Evolutionary conservation across 2,888 invertebrate species (phyloP).

Genomic region (Tetranychus truncatus): DNA sequence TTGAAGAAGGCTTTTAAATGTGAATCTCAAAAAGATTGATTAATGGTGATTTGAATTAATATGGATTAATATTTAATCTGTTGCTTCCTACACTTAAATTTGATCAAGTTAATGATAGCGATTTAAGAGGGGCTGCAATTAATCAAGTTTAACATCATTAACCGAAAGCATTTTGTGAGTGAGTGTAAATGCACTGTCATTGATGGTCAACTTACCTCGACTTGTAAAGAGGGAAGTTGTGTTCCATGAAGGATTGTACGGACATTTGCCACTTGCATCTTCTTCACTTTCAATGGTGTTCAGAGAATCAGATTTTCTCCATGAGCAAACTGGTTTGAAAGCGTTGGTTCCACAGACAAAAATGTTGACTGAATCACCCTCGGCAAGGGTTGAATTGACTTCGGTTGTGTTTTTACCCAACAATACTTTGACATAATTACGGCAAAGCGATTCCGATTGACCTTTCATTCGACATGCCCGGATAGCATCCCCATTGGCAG

Average conservation of each 20-base stretch:
- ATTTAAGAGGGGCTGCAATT: too few relatives aligned
- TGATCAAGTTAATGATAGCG: too few relatives aligned
- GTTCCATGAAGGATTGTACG: conserved; percentile 5
- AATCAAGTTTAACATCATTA: too few relatives aligned
- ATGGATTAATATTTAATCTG: too few relatives aligned
- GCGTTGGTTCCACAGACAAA: conserved; percentile 45
- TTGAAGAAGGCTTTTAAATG: too few relatives aligned
- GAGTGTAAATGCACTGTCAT: neutral
- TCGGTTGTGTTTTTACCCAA: neutral
- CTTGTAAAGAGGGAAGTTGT: conserved; percentile 3
- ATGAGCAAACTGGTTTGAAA: conserved; percentile 47
- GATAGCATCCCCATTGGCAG: conserved; percentile 48
- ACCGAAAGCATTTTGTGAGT: neutral
- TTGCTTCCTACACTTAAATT: too few relatives aligned
- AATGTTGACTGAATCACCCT: conserved; percentile 39
- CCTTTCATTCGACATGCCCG: conserved; percentile 63
- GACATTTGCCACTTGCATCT: conserved; percentile 2
- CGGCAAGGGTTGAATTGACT: too few relatives aligned
- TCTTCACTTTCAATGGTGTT: neutral
- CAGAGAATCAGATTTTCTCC: conserved; percentile 28
- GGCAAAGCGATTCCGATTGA: conserved; percentile 44
- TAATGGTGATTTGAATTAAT: too few relatives aligned
- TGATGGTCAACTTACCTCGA: neutral
- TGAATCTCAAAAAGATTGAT: too few relatives aligned
- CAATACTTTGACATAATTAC: conserved; percentile 18